phyloP scores from a whole-genome alignment of 1,140 invertebrate genomes.

The Lepidurus packardi region DNA sequence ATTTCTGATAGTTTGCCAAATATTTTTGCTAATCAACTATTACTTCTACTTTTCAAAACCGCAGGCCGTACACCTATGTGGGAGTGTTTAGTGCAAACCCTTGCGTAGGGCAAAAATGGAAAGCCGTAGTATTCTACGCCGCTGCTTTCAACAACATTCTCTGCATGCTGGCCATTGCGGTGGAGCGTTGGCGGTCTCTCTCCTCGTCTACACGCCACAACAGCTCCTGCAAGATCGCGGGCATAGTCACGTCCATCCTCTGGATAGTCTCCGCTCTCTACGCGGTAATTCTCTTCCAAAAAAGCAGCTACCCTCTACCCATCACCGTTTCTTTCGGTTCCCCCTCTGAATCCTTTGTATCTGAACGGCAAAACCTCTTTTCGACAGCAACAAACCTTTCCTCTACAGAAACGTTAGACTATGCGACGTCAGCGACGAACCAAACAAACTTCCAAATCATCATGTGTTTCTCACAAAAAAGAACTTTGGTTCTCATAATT shows the following conservation, averaged over 20 bases:
- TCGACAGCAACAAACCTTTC: not conserved
- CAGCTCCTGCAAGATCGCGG: not conserved
- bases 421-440: not conserved
- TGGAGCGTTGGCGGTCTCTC: conserved; percentile 34
- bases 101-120: conserved; percentile 31
- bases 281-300: conserved; percentile 10
- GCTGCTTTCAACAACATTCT: conserved; percentile 34
- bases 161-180: conserved; percentile 35
- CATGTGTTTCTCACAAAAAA: not conserved
- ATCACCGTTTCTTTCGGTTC: not conserved
- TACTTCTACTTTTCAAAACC: not conserved
- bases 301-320: not conserved
- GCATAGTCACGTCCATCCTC: conserved; percentile 9
- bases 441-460: not conserved
- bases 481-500: conserved; percentile 16
- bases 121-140: conserved; percentile 32
- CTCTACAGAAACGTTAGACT: not conserved
- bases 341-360: not conserved
- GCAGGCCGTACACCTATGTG: conserved; percentile 32
- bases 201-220: conserved; percentile 16
- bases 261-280: conserved; percentile 33
- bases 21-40: not conserved
- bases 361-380: not conserved
- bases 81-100: not conserved
- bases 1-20: too few species aligned